Conservation (phyloP, 2,113 vertebrate genomes). For the Apaloderma vittatum region DNA sequence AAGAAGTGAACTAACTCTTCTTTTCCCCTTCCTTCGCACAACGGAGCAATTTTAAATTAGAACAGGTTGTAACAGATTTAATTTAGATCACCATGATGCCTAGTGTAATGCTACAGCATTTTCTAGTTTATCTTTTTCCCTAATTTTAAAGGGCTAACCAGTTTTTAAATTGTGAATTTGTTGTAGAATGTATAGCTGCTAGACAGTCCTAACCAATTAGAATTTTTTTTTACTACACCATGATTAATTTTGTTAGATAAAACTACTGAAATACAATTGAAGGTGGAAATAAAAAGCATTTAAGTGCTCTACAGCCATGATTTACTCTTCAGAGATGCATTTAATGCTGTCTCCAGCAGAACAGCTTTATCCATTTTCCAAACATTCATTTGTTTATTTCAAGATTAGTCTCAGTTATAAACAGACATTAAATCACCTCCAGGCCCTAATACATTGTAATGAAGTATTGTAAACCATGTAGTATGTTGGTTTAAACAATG, state of each 20-base stretch:
- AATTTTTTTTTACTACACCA: constrained; percentile 28
- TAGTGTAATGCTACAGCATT: constrained; percentile 33
- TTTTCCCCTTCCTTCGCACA: constrained; percentile 19
- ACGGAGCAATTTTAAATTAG: constrained; percentile 49
- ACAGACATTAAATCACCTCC: constrained; percentile 79
- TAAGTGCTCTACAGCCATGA: constrained; percentile 47
- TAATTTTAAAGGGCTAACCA: constrained; percentile 42
- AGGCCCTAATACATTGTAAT: constrained; percentile 75
- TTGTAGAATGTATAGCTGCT: not conserved
- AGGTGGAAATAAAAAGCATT: constrained; percentile 68
- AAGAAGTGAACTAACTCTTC: constrained; percentile 35
- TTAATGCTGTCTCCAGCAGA: constrained; percentile 57
- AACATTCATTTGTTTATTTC: constrained; percentile 81
- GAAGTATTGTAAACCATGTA: constrained; percentile 82
- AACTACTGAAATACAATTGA: constrained; percentile 54
- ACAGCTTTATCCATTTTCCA: constrained; percentile 73
- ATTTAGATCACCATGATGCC: constrained; percentile 67
- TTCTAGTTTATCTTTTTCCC: not conserved
- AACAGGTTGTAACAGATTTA: constrained; percentile 69
- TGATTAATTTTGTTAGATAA: constrained; percentile 65
- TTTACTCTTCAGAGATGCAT: constrained; percentile 66
- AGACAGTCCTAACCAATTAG: constrained; percentile 22
- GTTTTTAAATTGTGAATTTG: constrained; percentile 32
- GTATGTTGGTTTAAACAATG: constrained; percentile 82
- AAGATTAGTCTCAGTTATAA: constrained; percentile 75